Evolutionary conservation across 2,113 vertebrate species (phyloP), one percentile per base, ranked within the genome.

Genomic region (Indicator indicator): DNA sequence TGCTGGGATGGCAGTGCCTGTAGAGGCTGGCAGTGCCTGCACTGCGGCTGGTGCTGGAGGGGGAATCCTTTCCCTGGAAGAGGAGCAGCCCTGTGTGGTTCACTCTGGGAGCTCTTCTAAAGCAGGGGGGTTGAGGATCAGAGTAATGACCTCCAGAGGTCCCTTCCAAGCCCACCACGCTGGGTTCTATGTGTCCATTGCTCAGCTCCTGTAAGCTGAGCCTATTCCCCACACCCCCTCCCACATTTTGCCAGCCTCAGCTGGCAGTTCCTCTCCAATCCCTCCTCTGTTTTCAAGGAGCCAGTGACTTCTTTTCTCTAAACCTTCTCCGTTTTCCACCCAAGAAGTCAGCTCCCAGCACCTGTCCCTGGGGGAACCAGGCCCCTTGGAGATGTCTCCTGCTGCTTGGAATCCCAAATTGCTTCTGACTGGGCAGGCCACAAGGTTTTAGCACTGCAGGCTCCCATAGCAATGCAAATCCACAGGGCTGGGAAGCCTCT

Each of bases 401-500:
- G 36, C 92, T 85, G 82, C 68, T 94, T 80, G 93, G 86, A 94
- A 90, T 96, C 88, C 21, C 88, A 92, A 78, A 88, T 90, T 81
- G 92, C 69, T 86, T 88, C 75, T 94, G 85, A 91, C 95, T 89
- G 89, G 91, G 67, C 93, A 96, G 89, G 82, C 88, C 87, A 83
- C 85, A 93, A 70, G 42, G 83, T 86, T 94, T 93, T 91, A 89
- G 93, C 85, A 63, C 95, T 96, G 83, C 79, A 76, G 56, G 50
- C 92, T 93, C 85, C 79, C 72, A 86, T 93, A 93, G 92, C 92
- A 83, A 96, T 95, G 95, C 93, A 96, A 93, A 96, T 96, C 94
- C 80, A 55, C 88, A 89, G 70, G 73, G 85, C 93, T 80, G 79
- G 91, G 94, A 69, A 93, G 82, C 87, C 84, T 89, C 89, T 95